A percentile compares a stretch with the other conserved stretches of the same genome.
Conservation (phyloP, 2,797 vertebrate species). For the Clarias pachynema region DNA sequence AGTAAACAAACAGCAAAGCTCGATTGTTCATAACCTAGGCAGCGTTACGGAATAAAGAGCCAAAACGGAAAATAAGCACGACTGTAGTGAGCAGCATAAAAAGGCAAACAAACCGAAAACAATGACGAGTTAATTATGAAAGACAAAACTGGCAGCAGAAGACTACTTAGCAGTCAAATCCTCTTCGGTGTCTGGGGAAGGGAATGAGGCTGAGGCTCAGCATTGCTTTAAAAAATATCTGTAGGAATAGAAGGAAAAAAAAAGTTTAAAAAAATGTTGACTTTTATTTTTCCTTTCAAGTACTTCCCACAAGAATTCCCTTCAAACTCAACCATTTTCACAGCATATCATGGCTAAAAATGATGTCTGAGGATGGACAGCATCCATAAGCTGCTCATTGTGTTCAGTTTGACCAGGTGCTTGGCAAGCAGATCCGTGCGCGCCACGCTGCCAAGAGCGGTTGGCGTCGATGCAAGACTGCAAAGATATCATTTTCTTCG, state of each 20-base stretch:
- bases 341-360: constrained; percentile 68
- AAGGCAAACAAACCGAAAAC: constrained; percentile 47
- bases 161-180: constrained; percentile 61
- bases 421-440: constrained; percentile 71
- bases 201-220: constrained; percentile 45
- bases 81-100: constrained; percentile 35
- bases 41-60: constrained; percentile 37
- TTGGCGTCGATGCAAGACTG: constrained; percentile 70
- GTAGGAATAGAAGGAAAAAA: constrained; percentile 23
- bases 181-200: constrained; percentile 55
- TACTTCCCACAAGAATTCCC: constrained; percentile 68
- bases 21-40: constrained; percentile 16
- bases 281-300: constrained; percentile 67
- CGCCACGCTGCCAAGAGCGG: constrained; percentile 72
- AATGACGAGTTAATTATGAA: constrained; percentile 60
- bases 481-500: constrained; percentile 71
- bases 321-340: constrained; percentile 65
- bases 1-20: constrained; percentile 32
- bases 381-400: constrained; percentile 79
- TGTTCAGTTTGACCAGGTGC: constrained; percentile 82
- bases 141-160: constrained; percentile 53
- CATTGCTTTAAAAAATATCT: constrained; percentile 44
- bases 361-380: constrained; percentile 70
- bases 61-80: constrained; percentile 41
- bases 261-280: constrained; percentile 51